A percentile compares a stretch with the other conserved stretches of the same genome.
Conservation (phyloP, 2,797 vertebrate species). For the Phoxinus dragarum region DNA sequence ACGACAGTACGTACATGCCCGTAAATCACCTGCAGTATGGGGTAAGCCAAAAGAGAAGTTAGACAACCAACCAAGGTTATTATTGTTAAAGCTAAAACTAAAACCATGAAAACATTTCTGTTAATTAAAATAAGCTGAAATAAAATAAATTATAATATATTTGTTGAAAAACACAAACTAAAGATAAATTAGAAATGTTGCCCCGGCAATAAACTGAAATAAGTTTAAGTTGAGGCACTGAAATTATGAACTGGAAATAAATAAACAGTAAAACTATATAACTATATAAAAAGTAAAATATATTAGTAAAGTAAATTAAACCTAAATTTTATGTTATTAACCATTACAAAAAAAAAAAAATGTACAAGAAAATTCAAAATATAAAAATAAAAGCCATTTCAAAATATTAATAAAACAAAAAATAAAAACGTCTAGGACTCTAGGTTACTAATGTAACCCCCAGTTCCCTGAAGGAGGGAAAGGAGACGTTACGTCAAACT, state of each 20-base stretch:
- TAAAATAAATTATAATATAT: background rate
- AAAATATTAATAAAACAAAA: background rate
- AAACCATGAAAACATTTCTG: background rate
- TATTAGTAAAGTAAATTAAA: background rate
- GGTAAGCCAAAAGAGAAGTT: background rate
- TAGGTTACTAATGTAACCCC: too few species aligned
- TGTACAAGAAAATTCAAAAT: background rate
- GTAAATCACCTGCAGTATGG: conserved; percentile 86
- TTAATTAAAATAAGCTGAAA: background rate
- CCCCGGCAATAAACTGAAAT: background rate
- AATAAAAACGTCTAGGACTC: too few species aligned
- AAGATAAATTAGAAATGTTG: background rate
- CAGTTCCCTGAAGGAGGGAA: too few species aligned
- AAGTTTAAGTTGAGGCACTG: background rate
- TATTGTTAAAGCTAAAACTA: background rate
- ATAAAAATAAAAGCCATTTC: background rate
- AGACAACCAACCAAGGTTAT: background rate
- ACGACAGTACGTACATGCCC: conserved; percentile 96
- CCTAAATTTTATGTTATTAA: background rate
- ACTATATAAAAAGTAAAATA: too few species aligned
- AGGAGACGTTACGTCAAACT: too few species aligned
- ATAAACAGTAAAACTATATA: background rate
- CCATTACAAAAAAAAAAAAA: background rate
- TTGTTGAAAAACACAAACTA: background rate
- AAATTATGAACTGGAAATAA: background rate